phyloP scores from a whole-genome alignment of 1,140 invertebrate species.

The Hycleus phaleratus region DNA sequence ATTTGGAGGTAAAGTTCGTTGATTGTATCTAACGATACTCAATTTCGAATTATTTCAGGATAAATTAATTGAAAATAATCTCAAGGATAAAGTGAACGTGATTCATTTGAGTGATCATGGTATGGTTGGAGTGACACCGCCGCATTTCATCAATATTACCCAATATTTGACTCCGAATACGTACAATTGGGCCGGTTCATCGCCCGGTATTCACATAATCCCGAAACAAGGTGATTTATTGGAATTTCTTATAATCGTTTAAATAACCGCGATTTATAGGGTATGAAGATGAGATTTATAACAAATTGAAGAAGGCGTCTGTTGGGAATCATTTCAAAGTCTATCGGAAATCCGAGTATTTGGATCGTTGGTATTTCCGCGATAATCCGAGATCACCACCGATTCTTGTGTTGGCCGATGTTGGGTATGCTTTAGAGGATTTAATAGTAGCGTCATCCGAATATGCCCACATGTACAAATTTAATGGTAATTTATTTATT shows the following conservation, averaged over 20 bases:
- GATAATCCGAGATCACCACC: conserved; percentile 52
- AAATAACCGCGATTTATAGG: conserved; percentile 32
- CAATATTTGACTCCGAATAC: conserved; percentile 45
- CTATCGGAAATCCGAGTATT: conserved; percentile 50
- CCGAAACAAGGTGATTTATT: conserved; percentile 43
- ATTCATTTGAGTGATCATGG: conserved; percentile 71
- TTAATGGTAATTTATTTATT: conserved; percentile 30
- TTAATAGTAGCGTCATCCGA: conserved; percentile 41
- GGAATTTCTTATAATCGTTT: too few relatives aligned
- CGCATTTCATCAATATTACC: conserved; percentile 52
- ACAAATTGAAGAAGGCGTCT: conserved; percentile 44
- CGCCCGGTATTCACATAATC: conserved; percentile 47
- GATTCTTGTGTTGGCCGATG: conserved; percentile 50
- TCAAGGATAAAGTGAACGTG: conserved; percentile 51
- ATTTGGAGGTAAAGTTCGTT: conserved; percentile 36
- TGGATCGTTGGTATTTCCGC: conserved; percentile 51
- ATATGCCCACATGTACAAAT: conserved; percentile 45
- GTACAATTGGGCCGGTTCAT: conserved; percentile 43
- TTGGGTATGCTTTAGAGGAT: conserved; percentile 51
- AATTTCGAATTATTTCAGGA: too few relatives aligned
- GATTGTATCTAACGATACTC: background rate
- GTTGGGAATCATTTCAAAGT: conserved; percentile 46
- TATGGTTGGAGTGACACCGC: conserved; percentile 49
- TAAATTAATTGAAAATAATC: background rate
- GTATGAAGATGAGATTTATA: conserved; percentile 45